Evolutionary conservation across 2,797 vertebrate genomes (phyloP), one percentile per base, ranked within the genome.

Genomic region (Megalops cyprinoides): DNA sequence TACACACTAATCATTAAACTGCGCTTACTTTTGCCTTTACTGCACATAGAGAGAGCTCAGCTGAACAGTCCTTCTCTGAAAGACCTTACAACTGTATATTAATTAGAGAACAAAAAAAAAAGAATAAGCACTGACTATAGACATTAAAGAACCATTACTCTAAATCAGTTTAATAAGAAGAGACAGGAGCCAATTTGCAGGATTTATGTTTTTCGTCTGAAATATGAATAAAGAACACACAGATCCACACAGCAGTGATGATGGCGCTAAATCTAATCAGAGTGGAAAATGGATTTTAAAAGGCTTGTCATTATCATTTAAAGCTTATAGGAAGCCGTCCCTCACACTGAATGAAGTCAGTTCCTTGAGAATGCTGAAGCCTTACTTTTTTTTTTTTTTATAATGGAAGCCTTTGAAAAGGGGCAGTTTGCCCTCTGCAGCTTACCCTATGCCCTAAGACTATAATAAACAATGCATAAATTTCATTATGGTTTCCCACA

Each of bases 271-370:
- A 94, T 93, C 89, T 82, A 93, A 94, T 94, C 88, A 91, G 88
- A 86, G 87, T 86, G 89, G 90, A 92, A 93, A 94, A 94, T 94
- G 74, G 90, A 91, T 94, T 93, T 94, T 93, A 93, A 93, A 88
- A 77, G 89, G 86, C 90, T 91, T 90, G 92, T 92, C 89, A 85
- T 93, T 91, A 91, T 90, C 92, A 84, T 92, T 91, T 90, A 91
- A 85, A 86, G 85, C 91, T 92, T 86, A 85, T 87, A 91, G 89
- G 89, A 87, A 89, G 87, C 91, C 85, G 55, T 90, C 87, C 89
- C 89, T 90, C 91, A 90, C 88, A 91, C 90, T 87, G 90, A 90
- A 89, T 89, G 94, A 94, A 95, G 93, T 92, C 85, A 91, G 93
- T 95, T 94, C 86, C 83, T 65, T 81, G 84, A 86, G 88, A 89